Evolutionary conservation across 2,113 vertebrate species (phyloP).

Genomic region (Hydropotes inermis): DNA sequence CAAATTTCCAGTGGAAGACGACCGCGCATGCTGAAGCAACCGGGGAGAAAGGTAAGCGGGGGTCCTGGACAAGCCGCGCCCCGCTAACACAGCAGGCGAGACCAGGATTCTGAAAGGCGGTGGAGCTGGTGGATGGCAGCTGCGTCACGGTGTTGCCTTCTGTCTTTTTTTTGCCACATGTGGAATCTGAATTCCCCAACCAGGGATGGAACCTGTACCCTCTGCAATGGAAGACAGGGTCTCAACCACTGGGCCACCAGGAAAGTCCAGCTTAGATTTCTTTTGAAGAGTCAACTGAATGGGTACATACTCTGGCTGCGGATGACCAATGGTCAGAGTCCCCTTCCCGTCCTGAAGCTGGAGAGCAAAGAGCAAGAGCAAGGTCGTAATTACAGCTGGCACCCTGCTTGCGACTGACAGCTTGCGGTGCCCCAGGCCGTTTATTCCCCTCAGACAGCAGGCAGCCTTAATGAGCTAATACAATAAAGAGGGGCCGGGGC

Average conservation of each 20-base stretch:
- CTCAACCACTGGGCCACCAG: background rate
- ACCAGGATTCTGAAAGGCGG: background rate
- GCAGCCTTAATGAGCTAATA: conserved; percentile 72
- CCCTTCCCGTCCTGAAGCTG: background rate
- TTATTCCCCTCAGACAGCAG: conserved; percentile 59
- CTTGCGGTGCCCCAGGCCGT: conserved; percentile 73
- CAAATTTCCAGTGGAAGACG: background rate
- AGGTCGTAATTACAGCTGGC: conserved; percentile 73
- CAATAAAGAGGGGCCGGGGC: conserved; percentile 75
- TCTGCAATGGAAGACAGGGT: background rate
- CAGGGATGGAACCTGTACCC: background rate
- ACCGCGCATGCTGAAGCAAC: background rate
- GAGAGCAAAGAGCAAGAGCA: background rate
- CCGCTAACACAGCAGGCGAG: background rate
- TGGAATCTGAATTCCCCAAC: background rate
- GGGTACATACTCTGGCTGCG: background rate
- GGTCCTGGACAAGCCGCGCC: background rate
- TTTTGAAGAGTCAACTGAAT: background rate
- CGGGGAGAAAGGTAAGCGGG: background rate
- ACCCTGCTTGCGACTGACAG: conserved; percentile 75
- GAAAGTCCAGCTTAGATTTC: background rate
- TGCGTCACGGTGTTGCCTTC: background rate
- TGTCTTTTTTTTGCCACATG: background rate
- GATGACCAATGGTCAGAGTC: background rate
- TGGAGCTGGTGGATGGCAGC: background rate